Evolutionary conservation across 2,888 invertebrate species (phyloP).

Genomic region (Cheilosia pagana): DNA sequence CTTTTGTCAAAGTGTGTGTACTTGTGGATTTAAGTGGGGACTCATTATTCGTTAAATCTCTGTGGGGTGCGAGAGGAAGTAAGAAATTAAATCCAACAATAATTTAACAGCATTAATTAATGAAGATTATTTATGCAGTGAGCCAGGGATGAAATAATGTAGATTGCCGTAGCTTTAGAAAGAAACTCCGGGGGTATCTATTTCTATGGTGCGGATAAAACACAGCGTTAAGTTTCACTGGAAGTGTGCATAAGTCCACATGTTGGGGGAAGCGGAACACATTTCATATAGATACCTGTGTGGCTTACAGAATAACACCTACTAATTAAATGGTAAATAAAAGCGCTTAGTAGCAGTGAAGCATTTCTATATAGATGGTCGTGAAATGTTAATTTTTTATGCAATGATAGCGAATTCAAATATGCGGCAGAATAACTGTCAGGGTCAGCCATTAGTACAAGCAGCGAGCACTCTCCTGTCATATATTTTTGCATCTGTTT

Average conservation of each 20-base stretch:
- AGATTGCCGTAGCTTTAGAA: constrained; percentile 29
- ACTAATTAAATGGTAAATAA: constrained; percentile 35
- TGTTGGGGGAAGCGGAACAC: constrained; percentile 19
- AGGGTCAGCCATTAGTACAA: too few relatives aligned
- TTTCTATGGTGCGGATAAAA: constrained; percentile 12
- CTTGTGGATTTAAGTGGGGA: constrained; percentile 69
- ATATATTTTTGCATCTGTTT: too few relatives aligned
- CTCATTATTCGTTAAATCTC: constrained; percentile 70
- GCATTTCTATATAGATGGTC: neutral
- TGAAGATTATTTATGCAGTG: constrained; percentile 72
- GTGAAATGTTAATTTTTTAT: too few relatives aligned
- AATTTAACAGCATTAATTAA: constrained; percentile 75
- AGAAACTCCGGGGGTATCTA: constrained; percentile 20
- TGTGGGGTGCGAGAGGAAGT: constrained; percentile 44
- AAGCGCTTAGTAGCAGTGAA: neutral
- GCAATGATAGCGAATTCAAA: too few relatives aligned
- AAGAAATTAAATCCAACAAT: constrained; percentile 74
- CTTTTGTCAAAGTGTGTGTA: constrained; percentile 68
- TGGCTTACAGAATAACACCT: constrained; percentile 29
- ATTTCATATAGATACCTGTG: neutral
- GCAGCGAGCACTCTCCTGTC: too few relatives aligned
- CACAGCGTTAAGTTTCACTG: constrained; percentile 3
- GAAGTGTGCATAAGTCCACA: neutral
- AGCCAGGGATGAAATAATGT: constrained; percentile 53
- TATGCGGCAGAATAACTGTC: too few relatives aligned